Conservation (phyloP, 2,888 invertebrate genomes). For the Thecophora atra region DNA sequence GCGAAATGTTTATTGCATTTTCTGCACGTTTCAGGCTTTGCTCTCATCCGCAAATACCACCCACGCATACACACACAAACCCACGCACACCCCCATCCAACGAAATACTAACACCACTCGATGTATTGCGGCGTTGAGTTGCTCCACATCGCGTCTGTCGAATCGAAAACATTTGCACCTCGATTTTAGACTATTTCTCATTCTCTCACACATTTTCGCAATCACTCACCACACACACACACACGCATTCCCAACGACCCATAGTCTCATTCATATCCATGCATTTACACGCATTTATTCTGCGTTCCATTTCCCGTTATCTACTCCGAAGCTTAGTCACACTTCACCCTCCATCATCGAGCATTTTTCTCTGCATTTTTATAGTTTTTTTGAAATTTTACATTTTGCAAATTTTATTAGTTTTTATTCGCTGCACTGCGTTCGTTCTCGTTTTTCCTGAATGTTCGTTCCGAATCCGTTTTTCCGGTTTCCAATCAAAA, state of each 20-base stretch:
- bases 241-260: background rate
- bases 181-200: constrained; percentile 33
- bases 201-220: constrained; percentile 13
- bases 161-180: constrained; percentile 32
- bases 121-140: constrained; percentile 11
- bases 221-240: constrained; percentile 26
- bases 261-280: background rate
- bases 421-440: constrained; percentile 2
- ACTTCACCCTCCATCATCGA: background rate
- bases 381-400: background rate
- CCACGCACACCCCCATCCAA: background rate
- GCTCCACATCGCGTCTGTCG: background rate
- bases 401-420: constrained; percentile 9
- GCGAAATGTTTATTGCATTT: constrained; percentile 44
- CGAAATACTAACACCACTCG: background rate
- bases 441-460: constrained; percentile 13
- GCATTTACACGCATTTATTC: constrained; percentile 4
- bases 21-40: constrained; percentile 39
- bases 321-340: background rate
- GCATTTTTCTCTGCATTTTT: constrained; percentile 7
- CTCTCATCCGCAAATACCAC: constrained; percentile 4
- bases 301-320: background rate
- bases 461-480: too few relatives aligned
- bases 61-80: background rate
- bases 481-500: constrained; percentile 26